These are phyloP conservation scores for Campylomormyrus numenius DNA, from an alignment of 2,113 vertebrate species.

Conservation along the genomic window DNA sequence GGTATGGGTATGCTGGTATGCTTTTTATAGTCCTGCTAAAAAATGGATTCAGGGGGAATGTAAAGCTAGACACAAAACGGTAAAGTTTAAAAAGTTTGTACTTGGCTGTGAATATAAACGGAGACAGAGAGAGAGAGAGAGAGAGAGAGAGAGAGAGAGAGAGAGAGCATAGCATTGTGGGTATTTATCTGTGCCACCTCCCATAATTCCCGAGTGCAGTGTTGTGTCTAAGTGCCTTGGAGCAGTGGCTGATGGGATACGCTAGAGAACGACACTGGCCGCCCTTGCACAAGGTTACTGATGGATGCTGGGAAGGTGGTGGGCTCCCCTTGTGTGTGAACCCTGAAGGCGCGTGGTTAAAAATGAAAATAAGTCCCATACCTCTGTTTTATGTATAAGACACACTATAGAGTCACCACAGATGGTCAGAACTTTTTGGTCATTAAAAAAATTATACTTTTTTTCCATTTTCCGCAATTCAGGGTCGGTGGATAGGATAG, in stretches of 20 bases:
- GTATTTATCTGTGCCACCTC: slow-evolving; percentile 4
- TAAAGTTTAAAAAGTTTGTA: neutral
- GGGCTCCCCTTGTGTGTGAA: neutral
- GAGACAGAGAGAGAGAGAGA: neutral
- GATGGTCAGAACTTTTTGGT: neutral
- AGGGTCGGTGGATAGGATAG: neutral
- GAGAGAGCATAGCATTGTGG: neutral
- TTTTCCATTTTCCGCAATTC: neutral
- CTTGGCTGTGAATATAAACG: neutral
- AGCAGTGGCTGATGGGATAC: slow-evolving; percentile 5
- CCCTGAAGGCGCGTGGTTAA: neutral
- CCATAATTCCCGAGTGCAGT: neutral
- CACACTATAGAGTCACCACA: neutral
- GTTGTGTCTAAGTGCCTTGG: neutral
- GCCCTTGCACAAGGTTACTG: slow-evolving; percentile 5
- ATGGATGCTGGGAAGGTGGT: slow-evolving; percentile 3
- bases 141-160: neutral
- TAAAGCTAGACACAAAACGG: neutral
- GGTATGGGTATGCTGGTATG: neutral
- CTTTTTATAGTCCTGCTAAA: neutral
- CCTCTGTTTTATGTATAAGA: neutral
- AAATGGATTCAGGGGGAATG: neutral
- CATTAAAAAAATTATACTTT: neutral
- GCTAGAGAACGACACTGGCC: neutral
- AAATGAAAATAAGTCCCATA: neutral